Evolutionary conservation across 2,888 invertebrate species (phyloP).

Genomic region (Drosophila sordidapex): DNA sequence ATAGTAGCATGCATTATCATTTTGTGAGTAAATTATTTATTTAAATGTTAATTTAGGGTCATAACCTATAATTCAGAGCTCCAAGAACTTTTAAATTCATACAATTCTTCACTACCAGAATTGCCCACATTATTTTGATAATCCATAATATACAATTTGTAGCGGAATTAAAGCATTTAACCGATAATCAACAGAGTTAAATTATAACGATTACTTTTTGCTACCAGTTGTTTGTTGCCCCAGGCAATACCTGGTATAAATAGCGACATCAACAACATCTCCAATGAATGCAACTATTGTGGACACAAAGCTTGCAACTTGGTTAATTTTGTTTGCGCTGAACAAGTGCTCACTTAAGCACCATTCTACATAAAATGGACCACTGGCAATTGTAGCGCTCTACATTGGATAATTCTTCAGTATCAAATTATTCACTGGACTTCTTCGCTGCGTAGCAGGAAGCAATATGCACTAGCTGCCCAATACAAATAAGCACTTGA

Average conservation of each 20-base stretch:
- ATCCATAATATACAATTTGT: not conserved
- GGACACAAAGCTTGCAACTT: slow-evolving; percentile 55
- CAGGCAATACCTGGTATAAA: not conserved
- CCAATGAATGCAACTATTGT: slow-evolving; percentile 18
- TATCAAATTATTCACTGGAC: slow-evolving; percentile 57
- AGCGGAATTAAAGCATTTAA: not conserved
- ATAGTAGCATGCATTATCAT: not conserved
- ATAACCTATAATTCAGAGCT: not conserved
- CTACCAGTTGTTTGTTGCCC: not conserved
- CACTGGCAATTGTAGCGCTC: slow-evolving; percentile 25
- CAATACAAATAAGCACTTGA: slow-evolving; percentile 76
- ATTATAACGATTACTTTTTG: slow-evolving; percentile 3
- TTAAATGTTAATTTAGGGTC: not conserved
- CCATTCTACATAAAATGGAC: slow-evolving; percentile 12
- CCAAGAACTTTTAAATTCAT: not conserved
- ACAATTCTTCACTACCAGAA: not conserved
- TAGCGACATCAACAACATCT: not conserved
- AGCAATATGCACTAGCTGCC: slow-evolving; percentile 36
- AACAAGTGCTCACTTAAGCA: slow-evolving; percentile 56
- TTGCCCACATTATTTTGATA: not conserved
- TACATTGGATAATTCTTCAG: slow-evolving; percentile 60
- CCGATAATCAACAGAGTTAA: slow-evolving; percentile 13
- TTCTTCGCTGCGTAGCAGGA: slow-evolving; percentile 6
- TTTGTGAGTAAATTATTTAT: not conserved
- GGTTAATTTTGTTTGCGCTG: slow-evolving; percentile 63